Conservation (phyloP, 2,888 invertebrate genomes). For the Lasiommata megera region DNA sequence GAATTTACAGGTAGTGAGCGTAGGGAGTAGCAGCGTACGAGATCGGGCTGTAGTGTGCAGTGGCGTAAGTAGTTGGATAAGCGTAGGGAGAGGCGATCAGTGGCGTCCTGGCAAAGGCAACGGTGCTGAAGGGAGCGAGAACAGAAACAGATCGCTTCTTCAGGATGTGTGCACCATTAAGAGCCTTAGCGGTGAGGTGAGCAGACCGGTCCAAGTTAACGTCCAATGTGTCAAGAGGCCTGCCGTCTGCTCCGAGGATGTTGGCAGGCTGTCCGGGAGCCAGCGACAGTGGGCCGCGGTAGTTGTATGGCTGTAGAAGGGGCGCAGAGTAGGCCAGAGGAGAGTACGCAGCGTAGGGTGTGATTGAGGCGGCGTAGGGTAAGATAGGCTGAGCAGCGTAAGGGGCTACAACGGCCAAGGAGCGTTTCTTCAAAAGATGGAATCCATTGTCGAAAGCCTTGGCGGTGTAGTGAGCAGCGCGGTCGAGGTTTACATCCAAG, state of each 20-base stretch:
- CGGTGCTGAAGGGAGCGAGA: conserved; percentile 37
- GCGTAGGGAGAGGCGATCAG: conserved; percentile 37
- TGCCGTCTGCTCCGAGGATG: conserved; percentile 63
- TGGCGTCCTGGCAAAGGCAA: conserved; percentile 40
- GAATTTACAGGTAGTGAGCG: conserved; percentile 12
- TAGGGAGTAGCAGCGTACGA: conserved; percentile 18
- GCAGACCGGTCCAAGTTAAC: conserved; percentile 68
- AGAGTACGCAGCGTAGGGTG: conserved; percentile 32
- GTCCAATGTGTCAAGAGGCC: conserved; percentile 66
- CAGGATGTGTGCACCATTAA: conserved; percentile 46
- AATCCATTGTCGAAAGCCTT: conserved; percentile 53
- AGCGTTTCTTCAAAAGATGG: conserved; percentile 56
- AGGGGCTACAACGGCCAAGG: conserved; percentile 39
- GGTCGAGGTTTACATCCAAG: conserved; percentile 66
- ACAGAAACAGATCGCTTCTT: conserved; percentile 45
- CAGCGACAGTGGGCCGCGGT: conserved; percentile 45
- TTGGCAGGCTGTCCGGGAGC: conserved; percentile 68
- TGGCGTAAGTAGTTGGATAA: conserved; percentile 31
- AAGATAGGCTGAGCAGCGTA: conserved; percentile 35
- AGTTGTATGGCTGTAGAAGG: conserved; percentile 21
- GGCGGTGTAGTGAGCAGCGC: conserved; percentile 60
- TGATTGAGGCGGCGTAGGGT: conserved; percentile 31
- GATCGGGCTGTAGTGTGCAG: conserved; percentile 29
- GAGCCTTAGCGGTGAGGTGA: conserved; percentile 59
- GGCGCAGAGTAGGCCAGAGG: conserved; percentile 56